A percentile compares a stretch with the other conserved stretches of the same genome.
These are phyloP conservation scores for Campoplex capitator DNA, from an alignment of 2,888 invertebrate genomes.

Conservation along the genomic window DNA sequence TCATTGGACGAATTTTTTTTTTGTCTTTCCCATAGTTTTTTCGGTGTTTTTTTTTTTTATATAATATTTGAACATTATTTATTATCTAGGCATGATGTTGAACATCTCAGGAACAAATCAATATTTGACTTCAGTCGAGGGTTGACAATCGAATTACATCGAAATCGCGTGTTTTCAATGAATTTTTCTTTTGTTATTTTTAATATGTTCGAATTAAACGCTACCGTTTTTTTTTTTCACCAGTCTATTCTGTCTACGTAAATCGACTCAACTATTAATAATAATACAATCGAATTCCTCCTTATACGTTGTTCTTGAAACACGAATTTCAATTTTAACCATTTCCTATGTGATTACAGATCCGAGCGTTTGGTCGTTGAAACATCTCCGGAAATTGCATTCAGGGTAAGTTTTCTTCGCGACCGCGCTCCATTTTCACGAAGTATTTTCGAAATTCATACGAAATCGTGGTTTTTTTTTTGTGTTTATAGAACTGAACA, in stretches of 20 bases:
- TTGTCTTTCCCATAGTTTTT: not conserved
- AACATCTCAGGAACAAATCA: not conserved
- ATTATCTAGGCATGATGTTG: not conserved
- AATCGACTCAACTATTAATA: conserved; percentile 26
- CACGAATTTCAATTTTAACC: conserved; percentile 32
- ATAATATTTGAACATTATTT: not conserved
- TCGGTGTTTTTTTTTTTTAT: not conserved
- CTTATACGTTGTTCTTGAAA: conserved; percentile 1
- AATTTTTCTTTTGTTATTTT: not conserved
- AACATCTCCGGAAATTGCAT: conserved; percentile 13
- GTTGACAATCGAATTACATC: not conserved
- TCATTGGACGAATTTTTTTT: conserved; percentile 4
- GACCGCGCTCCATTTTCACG: not conserved
- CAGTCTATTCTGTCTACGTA: conserved; percentile 25
- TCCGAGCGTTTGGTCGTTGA: conserved; percentile 68
- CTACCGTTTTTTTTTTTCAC: conserved; percentile 22
- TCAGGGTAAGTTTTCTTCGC: conserved; percentile 30
- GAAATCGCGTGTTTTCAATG: not conserved
- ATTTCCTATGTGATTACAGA: conserved; percentile 68
- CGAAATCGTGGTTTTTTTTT: not conserved
- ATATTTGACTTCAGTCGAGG: not conserved
- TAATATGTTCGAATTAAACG: not conserved
- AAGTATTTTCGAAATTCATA: not conserved
- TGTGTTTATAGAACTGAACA: conserved; percentile 29
- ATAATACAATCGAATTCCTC: not conserved